Evolutionary conservation across 2,797 vertebrate species (phyloP), one percentile per base, ranked within the genome.

Genomic region (Enteromius treurensis): DNA sequence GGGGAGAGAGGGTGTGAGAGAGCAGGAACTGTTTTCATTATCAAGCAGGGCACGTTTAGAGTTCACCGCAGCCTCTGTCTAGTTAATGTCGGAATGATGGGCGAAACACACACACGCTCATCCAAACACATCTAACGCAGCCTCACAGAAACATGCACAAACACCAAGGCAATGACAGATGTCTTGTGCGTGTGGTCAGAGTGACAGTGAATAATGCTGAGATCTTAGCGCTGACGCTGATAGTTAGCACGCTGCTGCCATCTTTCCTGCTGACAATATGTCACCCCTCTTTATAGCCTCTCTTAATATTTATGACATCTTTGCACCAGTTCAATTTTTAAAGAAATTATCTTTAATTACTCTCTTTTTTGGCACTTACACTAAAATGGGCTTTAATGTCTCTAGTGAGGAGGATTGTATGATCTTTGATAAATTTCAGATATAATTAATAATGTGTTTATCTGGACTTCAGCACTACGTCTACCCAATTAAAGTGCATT

Each of bases 41-140:
- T 86, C 79, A 86, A 81, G 85, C 85, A 55, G 74, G 60, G 83
- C 87, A 87, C 87, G 88, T 86, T 86, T 74, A 47, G 74, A 81
- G 81, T 88, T 83, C 87, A 86, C 77, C 84, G 85, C 85, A 87
- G 83, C 84, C 82, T 79, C 76, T 88, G 70, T 86, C 85, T 86
- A 87, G 82, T 84, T 87, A 87, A 90, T 87, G 81, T 88, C 60
- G 81, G 85, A 84, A 83, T 88, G 85, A 87, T 88, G 80, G 78
- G 69, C 45, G 49, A 62, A 83, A 42, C 53, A 40, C 69, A 82
- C 37, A 68, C 60, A 47, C 4, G 47, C 53, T 45, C 53, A 47
- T 62, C 29, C 71, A 55, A 78, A 77, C 65, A 78, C 34, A 62
- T 55, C 49, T 37, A 53, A 62, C 21, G 32, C 74, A 81, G 62